Percentiles rank a stretch among this genome's conserved stretches.
These are phyloP conservation scores for Euglossa dilemma DNA, from an alignment of 1,140 invertebrate genomes.

Conservation along the genomic window DNA sequence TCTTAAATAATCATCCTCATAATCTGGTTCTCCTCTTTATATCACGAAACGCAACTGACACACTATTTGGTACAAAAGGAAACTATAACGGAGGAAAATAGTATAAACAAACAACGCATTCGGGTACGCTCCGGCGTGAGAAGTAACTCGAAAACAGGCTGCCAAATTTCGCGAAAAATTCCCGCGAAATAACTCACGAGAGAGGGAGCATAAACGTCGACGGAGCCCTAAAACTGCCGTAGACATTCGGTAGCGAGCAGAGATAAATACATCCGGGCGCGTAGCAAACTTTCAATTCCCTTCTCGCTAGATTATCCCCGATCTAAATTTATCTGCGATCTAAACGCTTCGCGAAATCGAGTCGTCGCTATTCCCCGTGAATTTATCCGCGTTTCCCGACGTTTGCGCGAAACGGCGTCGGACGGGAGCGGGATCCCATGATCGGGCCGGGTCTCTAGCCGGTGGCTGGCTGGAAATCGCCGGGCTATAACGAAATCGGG, in stretches of 20 bases:
- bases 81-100: no score
- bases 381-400: slow-evolving; percentile 14
- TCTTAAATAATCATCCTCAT: no score
- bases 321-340: slow-evolving; percentile 11
- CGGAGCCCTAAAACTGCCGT: no score
- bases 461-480: slow-evolving; percentile 35
- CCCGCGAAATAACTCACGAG: no score
- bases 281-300: not conserved
- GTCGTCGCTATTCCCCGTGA: not conserved
- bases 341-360: slow-evolving; percentile 2
- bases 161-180: no score
- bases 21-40: no score
- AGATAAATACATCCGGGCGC: not conserved
- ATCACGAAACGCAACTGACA: no score
- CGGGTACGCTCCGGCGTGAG: no score
- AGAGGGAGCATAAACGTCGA: no score
- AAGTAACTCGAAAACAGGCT: no score
- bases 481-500: slow-evolving; percentile 53
- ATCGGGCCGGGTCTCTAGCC: slow-evolving; percentile 6
- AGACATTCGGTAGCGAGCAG: not conserved
- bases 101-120: no score
- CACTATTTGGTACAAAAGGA: no score
- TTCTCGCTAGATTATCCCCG: not conserved
- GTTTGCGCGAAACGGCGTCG: not conserved
- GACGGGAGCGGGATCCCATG: slow-evolving; percentile 19